Conservation (phyloP, 2,113 vertebrate species). For the Vulpes ferrilata region DNA sequence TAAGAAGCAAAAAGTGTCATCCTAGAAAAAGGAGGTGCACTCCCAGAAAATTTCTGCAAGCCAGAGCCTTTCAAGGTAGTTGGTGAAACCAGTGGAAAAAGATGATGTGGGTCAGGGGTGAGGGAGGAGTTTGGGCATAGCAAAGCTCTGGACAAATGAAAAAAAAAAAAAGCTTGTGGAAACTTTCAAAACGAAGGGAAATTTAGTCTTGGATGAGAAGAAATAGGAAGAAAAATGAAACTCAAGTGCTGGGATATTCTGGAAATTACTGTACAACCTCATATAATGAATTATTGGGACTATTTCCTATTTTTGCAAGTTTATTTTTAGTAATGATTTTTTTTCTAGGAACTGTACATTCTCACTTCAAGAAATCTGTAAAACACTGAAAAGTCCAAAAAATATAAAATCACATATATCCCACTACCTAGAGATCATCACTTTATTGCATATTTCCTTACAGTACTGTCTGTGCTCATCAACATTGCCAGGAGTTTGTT, state of each 20-base stretch:
- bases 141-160: background rate
- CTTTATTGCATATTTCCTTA: background rate
- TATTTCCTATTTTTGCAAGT: background rate
- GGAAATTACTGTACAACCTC: background rate
- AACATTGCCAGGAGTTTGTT: background rate
- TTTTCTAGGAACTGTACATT: background rate
- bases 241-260: background rate
- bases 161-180: background rate
- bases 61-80: background rate
- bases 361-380: background rate
- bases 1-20: background rate
- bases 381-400: background rate
- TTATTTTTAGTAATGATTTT: background rate
- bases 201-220: background rate
- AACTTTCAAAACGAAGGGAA: background rate
- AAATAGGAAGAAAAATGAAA: background rate
- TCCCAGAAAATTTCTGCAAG: background rate
- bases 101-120: background rate
- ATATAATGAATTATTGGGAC: background rate
- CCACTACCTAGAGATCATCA: background rate
- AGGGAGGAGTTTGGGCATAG: background rate
- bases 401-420: background rate
- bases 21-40: background rate
- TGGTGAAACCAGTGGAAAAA: background rate
- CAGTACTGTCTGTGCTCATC: too few relatives aligned